Base-by-base conservation (phyloP, 2,888 invertebrate species). In the Amiota mariae region DNA sequence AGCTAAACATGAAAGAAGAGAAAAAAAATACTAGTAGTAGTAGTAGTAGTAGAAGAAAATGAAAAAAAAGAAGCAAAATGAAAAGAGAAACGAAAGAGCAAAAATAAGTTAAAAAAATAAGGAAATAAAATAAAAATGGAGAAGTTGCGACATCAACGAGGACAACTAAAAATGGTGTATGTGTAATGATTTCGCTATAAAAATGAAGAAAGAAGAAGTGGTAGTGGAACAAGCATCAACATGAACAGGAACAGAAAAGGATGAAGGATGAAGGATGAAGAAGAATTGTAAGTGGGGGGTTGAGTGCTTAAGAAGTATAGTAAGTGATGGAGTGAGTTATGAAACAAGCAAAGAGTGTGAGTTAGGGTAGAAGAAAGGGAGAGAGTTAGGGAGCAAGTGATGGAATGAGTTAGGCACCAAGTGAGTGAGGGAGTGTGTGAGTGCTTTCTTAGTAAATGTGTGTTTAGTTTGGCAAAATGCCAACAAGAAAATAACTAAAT, bases 81-180 rank as follows among this genome's bases (percentile, higher is more conserved):
- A 59, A 59, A 18, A 4, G 8, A 13, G 3, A 59, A 9, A 18
- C 54, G 13, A 54, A 54, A 0, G 2, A 54, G n/a, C 18, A 18
- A 59, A 59, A 59, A 59, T 15, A 59, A 59, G 18, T 15, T 8
- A 9, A 36, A 24, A 63, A 63, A 63, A 84, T 82, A 81, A 83
- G 80, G 80, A 80, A 78, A 4, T 2, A 48, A 57, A 56, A 36
- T 24, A 46, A 9, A 70, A 36, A 36, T 20, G 59, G 59, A 9
- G 18, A 4, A 15, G 59, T 36, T 6, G 59, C 59, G 20, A 10
- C 24, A 20, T 20, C 13, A 59, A 57, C 59, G 13, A 49, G 49
- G n/a, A 61, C 61, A 61, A 18, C 8, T 67, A n/a, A 15, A 54
- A 66, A 20, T 11, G 64, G 47, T 49, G 46, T 36, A 36, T 36